Evolutionary conservation across 1,140 invertebrate species (phyloP), one percentile per base, ranked within the genome.

Genomic region (Polypedilum vanderplanki): DNA sequence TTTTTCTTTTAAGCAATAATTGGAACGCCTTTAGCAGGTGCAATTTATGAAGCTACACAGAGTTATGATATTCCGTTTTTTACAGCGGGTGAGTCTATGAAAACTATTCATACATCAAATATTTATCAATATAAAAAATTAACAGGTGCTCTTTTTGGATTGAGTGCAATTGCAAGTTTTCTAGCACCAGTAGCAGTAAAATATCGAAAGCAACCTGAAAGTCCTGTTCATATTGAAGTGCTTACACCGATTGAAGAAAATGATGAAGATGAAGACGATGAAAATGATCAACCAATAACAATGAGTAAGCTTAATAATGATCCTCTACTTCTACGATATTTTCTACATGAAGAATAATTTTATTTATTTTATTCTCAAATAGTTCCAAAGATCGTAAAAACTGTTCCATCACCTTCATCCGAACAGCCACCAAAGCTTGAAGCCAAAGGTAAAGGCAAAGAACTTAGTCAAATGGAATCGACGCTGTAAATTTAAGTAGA

Each of bases 11-110:
- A 57, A 33, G 92, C 94, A 3, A 93, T 98, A 46, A 84, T 97
- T 57, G 92, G 92, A 1, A 91, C 91, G 7, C 92, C 92, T 5
- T 81, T 93, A 67, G 90, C 91, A 79, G 97, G 96, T 75, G 90
- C 89, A 41, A 88, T 99, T 22, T 97, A 92, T 79, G 96, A 98
- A 81, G 86, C 89, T 0, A 97, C 95, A 0, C 82, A 90, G 75
- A 90, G 88, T 77, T 98, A 97, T 80, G 89, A 90, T 78, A 87
- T 94, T 18, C 91, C 96, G 18, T 99, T 99, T 83, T 96, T 89
- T 80, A 91, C 97, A 85, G 96, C 96, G 41, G 24, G 24, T 33
- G 5, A n/a, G n/a, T n/a, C n/a, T n/a, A n/a, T n/a, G n/a, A 33
- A 33, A 33, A 33, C 24, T 33, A 33, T 33, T 33, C 24, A 33